These are phyloP conservation scores for Empidonax traillii DNA, from an alignment of 2,113 vertebrate genomes.

Conservation along the genomic window DNA sequence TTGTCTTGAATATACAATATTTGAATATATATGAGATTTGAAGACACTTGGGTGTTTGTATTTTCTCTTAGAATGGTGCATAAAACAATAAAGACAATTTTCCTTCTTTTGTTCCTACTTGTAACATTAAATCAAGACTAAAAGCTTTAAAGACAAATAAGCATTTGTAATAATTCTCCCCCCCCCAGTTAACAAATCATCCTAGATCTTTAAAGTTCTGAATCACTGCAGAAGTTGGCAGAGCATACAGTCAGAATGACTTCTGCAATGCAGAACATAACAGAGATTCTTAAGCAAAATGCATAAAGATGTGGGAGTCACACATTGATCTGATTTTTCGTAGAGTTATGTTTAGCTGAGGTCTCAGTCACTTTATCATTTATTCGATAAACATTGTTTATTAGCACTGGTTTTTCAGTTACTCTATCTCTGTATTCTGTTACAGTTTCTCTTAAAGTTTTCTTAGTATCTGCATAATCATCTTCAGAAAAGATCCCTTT, in stretches of 20 bases:
- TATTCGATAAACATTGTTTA: not conserved
- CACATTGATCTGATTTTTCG: not conserved
- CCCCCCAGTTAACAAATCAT: not conserved
- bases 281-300: not conserved
- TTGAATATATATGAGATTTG: conserved; percentile 28
- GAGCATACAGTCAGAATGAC: not conserved
- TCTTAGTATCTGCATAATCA: not conserved
- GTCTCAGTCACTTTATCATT: not conserved
- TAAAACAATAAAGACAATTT: not conserved
- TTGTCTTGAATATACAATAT: conserved; percentile 55
- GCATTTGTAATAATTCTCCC: not conserved
- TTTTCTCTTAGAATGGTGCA: conserved; percentile 33
- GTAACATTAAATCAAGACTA: not conserved
- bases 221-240: not conserved
- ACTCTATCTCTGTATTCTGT: not conserved
- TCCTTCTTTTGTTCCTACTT: not conserved
- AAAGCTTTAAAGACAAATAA: not conserved
- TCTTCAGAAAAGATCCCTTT: not conserved
- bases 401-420: conserved; percentile 2
- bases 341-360: not conserved
- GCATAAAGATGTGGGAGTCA: not conserved
- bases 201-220: not conserved
- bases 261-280: not conserved
- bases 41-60: conserved; percentile 18
- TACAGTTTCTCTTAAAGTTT: not conserved